Evolutionary conservation across 2,113 vertebrate species (phyloP).

Genomic region (Neolamprologus brichardi): DNA sequence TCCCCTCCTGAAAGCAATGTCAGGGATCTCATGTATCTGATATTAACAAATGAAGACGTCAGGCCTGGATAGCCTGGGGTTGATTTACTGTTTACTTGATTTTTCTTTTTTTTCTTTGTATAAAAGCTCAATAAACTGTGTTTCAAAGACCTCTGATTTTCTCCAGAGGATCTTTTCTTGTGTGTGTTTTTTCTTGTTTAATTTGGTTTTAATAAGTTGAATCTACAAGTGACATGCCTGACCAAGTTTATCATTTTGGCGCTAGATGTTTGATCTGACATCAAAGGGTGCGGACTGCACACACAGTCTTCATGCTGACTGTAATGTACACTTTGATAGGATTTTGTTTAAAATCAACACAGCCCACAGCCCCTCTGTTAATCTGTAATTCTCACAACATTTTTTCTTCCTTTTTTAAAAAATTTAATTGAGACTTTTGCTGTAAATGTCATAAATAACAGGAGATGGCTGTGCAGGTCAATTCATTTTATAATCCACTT

Average conservation of each 20-base stretch:
- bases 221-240: neutral
- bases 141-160: neutral
- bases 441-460: neutral
- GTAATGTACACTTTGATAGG: neutral
- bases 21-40: fast-evolving
- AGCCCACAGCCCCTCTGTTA: neutral
- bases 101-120: neutral
- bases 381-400: neutral
- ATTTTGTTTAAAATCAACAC: neutral
- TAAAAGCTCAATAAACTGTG: neutral
- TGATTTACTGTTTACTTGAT: neutral
- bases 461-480: neutral
- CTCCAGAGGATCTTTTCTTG: neutral
- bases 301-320: neutral
- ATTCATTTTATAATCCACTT: neutral
- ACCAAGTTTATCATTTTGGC: neutral
- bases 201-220: neutral
- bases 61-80: neutral
- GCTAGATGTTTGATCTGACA: neutral
- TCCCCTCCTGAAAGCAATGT: too few relatives aligned
- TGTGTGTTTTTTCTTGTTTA: neutral
- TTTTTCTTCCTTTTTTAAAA: neutral
- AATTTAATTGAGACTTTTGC: fast-evolving
- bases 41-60: too few relatives aligned
- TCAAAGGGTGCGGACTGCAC: neutral